Conservation (phyloP, 37 sponge, comb jelly and placozoan species). For the Agelas oroides region DNA sequence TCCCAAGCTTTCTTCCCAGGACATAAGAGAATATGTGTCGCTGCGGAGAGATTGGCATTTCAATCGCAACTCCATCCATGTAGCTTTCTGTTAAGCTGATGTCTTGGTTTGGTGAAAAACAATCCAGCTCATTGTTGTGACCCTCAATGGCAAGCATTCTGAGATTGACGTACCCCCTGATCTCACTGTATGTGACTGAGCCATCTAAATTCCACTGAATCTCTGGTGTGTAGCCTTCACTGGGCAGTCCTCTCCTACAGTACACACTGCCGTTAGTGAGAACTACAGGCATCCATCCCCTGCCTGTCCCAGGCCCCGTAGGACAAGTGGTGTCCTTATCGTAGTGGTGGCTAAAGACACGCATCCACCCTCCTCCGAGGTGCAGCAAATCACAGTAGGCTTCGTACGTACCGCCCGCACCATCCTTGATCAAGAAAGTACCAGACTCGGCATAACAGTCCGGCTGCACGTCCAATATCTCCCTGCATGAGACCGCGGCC, state of each 20-base stretch:
- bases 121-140: background rate
- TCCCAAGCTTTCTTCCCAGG: background rate
- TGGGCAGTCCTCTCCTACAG: background rate
- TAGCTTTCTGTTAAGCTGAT: background rate
- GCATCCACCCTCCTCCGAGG: constrained; percentile 4
- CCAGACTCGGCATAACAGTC: constrained; percentile 5
- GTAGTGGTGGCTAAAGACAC: background rate
- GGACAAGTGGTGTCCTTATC: constrained; percentile 15
- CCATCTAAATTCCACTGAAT: background rate
- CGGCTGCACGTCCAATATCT: background rate
- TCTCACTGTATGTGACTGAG: background rate
- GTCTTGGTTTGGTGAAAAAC: background rate
- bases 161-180: background rate
- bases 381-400: constrained; percentile 17
- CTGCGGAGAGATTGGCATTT: background rate
- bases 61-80: background rate
- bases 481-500: constrained; percentile 6
- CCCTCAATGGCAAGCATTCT: background rate
- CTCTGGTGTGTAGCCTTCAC: background rate
- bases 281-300: background rate
- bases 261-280: background rate
- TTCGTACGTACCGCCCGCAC: background rate
- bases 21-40: constrained; percentile 9
- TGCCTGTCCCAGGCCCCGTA: background rate
- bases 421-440: background rate